These are phyloP conservation scores for Trachelus tabidus DNA, from an alignment of 2,888 invertebrate species.

Conservation along the genomic window DNA sequence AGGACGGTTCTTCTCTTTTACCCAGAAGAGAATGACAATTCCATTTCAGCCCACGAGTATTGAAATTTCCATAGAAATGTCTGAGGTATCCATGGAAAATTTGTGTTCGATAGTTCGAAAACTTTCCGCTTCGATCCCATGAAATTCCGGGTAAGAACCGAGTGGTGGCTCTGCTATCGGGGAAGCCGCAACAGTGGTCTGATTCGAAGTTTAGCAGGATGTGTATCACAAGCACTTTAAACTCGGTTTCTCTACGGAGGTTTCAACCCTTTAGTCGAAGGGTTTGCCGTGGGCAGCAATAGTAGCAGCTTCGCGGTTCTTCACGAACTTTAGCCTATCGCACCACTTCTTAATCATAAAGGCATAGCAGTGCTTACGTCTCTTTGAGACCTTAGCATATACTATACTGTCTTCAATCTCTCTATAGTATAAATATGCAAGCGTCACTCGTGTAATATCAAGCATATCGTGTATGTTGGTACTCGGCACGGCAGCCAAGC, in stretches of 20 bases:
- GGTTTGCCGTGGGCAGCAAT: background rate
- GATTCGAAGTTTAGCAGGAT: conserved; percentile 46
- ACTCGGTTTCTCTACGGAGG: conserved; percentile 7
- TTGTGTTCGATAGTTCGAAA: background rate
- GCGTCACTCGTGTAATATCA: background rate
- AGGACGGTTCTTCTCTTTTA: background rate
- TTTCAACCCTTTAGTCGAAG: background rate
- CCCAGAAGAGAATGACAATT: background rate
- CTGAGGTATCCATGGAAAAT: background rate
- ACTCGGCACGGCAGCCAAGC: background rate
- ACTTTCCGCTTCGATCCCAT: background rate
- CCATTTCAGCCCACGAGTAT: background rate
- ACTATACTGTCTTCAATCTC: background rate
- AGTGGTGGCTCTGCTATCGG: background rate
- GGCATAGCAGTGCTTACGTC: background rate
- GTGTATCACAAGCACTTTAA: conserved; percentile 21
- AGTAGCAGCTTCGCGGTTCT: background rate
- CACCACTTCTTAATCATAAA: background rate
- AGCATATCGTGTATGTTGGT: background rate
- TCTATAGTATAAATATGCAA: background rate
- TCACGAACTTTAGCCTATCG: background rate
- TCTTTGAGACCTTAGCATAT: background rate
- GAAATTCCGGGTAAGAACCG: background rate
- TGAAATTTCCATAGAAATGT: background rate
- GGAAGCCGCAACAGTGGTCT: conserved; percentile 48